Base-by-base conservation (phyloP, 2,888 invertebrate species). In the Drosophila macrothrix region DNA sequence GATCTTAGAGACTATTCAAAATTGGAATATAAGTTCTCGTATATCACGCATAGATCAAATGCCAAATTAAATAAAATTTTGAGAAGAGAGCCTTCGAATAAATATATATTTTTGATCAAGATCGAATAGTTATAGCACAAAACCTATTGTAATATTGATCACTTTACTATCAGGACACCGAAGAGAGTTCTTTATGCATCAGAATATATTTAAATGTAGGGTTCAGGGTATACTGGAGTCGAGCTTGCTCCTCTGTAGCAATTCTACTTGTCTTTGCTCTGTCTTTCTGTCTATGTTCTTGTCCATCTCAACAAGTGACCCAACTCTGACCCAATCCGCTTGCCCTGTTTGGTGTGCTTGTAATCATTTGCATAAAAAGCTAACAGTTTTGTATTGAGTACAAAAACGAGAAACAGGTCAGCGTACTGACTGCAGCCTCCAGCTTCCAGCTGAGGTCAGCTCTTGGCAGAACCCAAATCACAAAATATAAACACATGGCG, bases 401-500 rank as follows among this genome's bases (percentile, higher is more conserved):
- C 6, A 61, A 39, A 39, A 55, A 16, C 0, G n/a, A 28, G 7
- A 70, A 50, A 35, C 64, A 78, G 71, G 82, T 82, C 85, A 72
- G 54, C 56, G 68, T 3, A 37, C 80, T 65, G 74, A 60, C 69
- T 72, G 69, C 55, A 60, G 66, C 49, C 39, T 33, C n/a, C 19
- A 25, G 46, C 46, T 46, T 46, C 25, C 46, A 53, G 59, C 58
- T 55, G 60, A 60, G 73, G 64, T 68, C 70, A 66, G 59, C 68
- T 52, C 49, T 50, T 66, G 37, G 41, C 41, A 4, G 31, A 73
- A 84, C 88, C 90, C 76, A 84, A 90, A 82, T 89, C 91, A 82
- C 49, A 75, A 73, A 64, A 67, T 50, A 67, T 50, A 53, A 87
- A 75, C 90, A 90, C 84, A 90, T 89, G 91, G 82, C 79, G 82